These are phyloP conservation scores for Egretta garzetta DNA, from an alignment of 2,113 vertebrate species.

Conservation along the genomic window DNA sequence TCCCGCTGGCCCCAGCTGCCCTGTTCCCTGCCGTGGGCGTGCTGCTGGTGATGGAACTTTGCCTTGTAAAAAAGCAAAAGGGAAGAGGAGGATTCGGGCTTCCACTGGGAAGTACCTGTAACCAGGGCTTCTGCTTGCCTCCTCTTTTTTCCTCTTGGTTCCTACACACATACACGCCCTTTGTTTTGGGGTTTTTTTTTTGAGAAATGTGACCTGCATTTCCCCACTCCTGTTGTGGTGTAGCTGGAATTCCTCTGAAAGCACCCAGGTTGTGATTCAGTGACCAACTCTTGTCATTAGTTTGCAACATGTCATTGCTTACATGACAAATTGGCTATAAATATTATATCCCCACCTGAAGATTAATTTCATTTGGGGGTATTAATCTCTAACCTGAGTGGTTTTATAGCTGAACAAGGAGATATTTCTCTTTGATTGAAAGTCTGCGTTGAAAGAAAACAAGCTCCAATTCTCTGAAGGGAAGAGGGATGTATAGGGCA, in stretches of 20 bases:
- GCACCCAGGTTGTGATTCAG: rapidly evolving
- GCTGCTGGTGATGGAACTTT: rapidly evolving
- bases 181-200: neutral
- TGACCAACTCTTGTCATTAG: neutral
- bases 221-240: neutral
- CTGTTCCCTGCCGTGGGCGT: rapidly evolving
- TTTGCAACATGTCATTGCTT: neutral
- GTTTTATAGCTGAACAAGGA: neutral
- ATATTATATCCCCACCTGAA: neutral
- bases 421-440: neutral
- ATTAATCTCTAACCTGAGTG: neutral
- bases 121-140: neutral
- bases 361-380: neutral
- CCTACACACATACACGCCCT: too few relatives aligned
- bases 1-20: rapidly evolving
- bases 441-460: neutral
- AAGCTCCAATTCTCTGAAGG: neutral
- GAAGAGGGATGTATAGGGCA: neutral
- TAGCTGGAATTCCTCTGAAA: neutral
- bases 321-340: neutral
- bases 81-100: neutral
- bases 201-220: neutral
- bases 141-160: neutral
- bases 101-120: neutral
- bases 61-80: neutral